phyloP scores from a whole-genome alignment of 1,140 invertebrate genomes.

The Periplaneta americana region DNA sequence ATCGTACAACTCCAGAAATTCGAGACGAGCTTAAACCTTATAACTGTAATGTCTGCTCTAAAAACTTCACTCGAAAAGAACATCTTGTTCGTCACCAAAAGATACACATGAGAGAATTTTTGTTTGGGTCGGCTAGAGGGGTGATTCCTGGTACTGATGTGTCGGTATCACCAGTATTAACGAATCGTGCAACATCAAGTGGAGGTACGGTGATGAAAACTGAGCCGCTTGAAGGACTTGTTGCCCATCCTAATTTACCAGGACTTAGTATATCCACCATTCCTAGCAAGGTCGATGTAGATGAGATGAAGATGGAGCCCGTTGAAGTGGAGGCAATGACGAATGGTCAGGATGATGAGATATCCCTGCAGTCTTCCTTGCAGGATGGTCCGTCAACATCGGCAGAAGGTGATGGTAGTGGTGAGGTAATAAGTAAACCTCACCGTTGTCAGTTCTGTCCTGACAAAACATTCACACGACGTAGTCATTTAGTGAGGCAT shows the following conservation, averaged over 20 bases:
- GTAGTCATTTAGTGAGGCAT: slow-evolving; percentile 26
- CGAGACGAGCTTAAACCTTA: slow-evolving; percentile 4
- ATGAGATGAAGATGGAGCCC: not conserved
- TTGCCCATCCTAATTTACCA: not conserved
- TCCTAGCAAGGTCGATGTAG: not conserved
- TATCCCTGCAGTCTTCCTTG: not conserved
- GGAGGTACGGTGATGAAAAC: not conserved
- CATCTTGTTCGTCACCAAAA: slow-evolving; percentile 18
- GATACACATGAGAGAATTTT: slow-evolving; percentile 13
- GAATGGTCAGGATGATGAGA: not conserved
- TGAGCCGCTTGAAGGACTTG: not conserved
- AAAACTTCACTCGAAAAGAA: slow-evolving; percentile 15
- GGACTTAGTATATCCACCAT: not conserved
- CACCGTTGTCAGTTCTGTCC: slow-evolving; percentile 15
- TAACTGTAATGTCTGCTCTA: slow-evolving; percentile 8
- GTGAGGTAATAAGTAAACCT: not conserved
- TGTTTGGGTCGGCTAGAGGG: slow-evolving; percentile 4
- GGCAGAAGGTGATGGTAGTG: not conserved
- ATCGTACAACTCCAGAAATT: not conserved
- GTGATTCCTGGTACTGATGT: not conserved
- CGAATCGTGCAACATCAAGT: not conserved
- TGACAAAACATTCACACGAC: slow-evolving; percentile 23
- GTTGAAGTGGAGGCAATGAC: not conserved
- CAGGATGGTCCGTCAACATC: not conserved
- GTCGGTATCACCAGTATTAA: not conserved